phyloP scores from a whole-genome alignment of 2,888 invertebrate genomes.

The Slavum lentiscoides region DNA sequence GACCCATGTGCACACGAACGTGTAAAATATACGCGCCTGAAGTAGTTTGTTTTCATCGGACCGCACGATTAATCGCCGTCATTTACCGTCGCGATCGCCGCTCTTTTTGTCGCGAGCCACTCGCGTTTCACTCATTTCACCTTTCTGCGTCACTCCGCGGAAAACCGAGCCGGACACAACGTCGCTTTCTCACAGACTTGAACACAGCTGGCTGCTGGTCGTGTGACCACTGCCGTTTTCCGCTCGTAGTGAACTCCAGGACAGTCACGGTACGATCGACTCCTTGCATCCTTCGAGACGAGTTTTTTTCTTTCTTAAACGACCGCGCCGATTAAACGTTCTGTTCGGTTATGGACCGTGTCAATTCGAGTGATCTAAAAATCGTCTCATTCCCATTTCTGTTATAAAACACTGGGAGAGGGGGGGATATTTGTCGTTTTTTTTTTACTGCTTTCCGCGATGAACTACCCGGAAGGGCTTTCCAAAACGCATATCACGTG shows the following conservation, averaged over 20 bases:
- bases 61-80: constrained; percentile 24
- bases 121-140: not conserved
- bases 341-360: too few species aligned
- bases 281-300: not conserved
- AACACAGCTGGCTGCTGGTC: not conserved
- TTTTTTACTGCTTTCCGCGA: not conserved
- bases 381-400: too few species aligned
- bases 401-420: too few species aligned
- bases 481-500: too few species aligned
- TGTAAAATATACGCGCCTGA: too few species aligned
- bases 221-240: not conserved
- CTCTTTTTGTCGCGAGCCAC: not conserved
- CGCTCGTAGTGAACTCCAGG: not conserved
- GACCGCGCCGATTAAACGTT: too few species aligned
- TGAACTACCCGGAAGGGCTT: too few species aligned
- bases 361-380: too few species aligned
- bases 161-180: not conserved
- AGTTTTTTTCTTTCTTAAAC: too few species aligned
- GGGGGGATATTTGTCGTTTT: not conserved
- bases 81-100: not conserved
- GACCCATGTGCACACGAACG: not conserved
- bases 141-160: not conserved
- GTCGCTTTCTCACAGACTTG: not conserved
- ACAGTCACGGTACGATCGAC: not conserved
- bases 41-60: constrained; percentile 17